A percentile compares a stretch with the other conserved stretches of the same genome.
These are phyloP conservation scores for Melanotaenia pygmaea DNA, from an alignment of 2,797 vertebrate species.

Conservation along the genomic window DNA sequence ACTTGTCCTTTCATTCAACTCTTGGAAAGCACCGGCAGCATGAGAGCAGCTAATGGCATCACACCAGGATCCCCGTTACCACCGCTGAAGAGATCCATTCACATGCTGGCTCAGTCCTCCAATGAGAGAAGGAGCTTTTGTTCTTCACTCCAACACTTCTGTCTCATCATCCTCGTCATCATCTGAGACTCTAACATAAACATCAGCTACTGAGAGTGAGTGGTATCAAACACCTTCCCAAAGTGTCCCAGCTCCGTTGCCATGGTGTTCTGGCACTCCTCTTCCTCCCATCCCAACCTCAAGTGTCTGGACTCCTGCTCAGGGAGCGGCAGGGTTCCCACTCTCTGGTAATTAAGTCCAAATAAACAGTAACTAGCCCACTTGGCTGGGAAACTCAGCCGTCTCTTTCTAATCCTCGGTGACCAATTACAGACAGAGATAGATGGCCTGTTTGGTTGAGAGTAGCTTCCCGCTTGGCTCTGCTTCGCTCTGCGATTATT, in stretches of 20 bases:
- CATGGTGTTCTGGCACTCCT: conserved; percentile 29
- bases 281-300: conserved; percentile 40
- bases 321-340: conserved; percentile 58
- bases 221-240: conserved; percentile 9
- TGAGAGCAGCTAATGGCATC: conserved; percentile 56
- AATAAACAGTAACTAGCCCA: conserved; percentile 79
- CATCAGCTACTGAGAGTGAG: conserved; percentile 4
- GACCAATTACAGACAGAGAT: conserved; percentile 71
- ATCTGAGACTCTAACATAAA: conserved; percentile 34
- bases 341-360: conserved; percentile 78
- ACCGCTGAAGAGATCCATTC: conserved; percentile 45
- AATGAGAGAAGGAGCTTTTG: conserved; percentile 36
- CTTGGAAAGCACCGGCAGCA: conserved; percentile 56
- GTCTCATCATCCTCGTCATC: conserved; percentile 32
- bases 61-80: conserved; percentile 55
- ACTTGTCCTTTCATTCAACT: conserved; percentile 60
- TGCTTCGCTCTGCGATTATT: conserved; percentile 9
- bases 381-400: conserved; percentile 64
- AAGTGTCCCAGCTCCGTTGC: conserved; percentile 36
- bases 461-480: conserved; percentile 65
- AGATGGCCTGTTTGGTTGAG: conserved; percentile 75
- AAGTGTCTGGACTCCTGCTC: conserved; percentile 63
- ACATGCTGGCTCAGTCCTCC: conserved; percentile 30
- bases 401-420: conserved; percentile 64
- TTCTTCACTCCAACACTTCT: conserved; percentile 24